Percentiles rank a stretch among this genome's conserved stretches.
Conservation (phyloP, 2,797 vertebrate genomes). For the Oreochromis grahami region DNA sequence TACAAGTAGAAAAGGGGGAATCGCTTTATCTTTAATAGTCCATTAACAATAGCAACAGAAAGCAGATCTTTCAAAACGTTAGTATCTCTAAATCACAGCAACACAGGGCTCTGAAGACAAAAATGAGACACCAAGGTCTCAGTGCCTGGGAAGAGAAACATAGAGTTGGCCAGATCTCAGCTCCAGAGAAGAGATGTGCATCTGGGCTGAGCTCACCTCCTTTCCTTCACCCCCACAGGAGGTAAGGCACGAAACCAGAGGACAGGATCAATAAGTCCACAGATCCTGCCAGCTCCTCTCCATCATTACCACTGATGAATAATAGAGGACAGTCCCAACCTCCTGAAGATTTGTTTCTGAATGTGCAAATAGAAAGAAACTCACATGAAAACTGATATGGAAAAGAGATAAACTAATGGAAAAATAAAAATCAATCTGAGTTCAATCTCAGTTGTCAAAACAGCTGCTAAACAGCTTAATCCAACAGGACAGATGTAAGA, state of each 20-base stretch:
- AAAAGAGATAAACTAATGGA: not conserved
- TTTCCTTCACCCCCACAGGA: slow-evolving; percentile 37
- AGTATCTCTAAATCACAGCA: not conserved
- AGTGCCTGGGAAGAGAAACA: not conserved
- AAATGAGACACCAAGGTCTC: slow-evolving; percentile 8
- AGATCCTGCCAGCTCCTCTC: slow-evolving; percentile 66
- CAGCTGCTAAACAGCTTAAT: not conserved
- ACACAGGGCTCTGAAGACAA: not conserved
- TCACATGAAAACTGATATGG: not conserved
- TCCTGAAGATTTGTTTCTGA: slow-evolving; percentile 38
- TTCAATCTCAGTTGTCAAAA: not conserved
- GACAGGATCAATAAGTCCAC: slow-evolving; percentile 71
- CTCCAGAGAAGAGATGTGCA: slow-evolving; percentile 18
- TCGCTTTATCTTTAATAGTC: not conserved
- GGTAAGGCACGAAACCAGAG: slow-evolving; percentile 58
- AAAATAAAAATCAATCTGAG: not conserved
- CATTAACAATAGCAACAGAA: not conserved
- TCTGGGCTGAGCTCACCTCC: slow-evolving; percentile 11
- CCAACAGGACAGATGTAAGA: not conserved
- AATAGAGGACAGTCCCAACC: slow-evolving; percentile 65
- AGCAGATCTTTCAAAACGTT: not conserved
- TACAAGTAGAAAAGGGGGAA: not conserved
- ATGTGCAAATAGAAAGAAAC: slow-evolving; percentile 2
- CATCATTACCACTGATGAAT: slow-evolving; percentile 75
- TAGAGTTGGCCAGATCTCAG: not conserved